A percentile compares a stretch with the other conserved stretches of the same genome.
Evolutionary conservation across 2,797 vertebrate species (phyloP).

Genomic region (Tympanoctomys barrerae): DNA sequence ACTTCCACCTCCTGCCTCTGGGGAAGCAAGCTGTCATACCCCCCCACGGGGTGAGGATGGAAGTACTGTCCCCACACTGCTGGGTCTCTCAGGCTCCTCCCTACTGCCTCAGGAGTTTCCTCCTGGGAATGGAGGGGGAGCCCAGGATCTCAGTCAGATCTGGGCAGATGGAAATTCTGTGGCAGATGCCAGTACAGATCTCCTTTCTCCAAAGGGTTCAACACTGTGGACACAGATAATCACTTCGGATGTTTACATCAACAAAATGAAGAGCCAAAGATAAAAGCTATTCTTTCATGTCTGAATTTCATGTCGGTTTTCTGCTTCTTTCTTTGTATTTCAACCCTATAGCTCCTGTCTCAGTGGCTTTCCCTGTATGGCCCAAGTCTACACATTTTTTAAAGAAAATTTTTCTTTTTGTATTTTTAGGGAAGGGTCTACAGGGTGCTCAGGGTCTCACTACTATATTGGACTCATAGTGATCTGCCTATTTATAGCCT

Average conservation of each 20-base stretch:
- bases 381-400: neutral
- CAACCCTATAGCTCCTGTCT: neutral
- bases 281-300: neutral
- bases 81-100: neutral
- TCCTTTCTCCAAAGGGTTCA: constrained; percentile 50
- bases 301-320: neutral
- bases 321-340: neutral
- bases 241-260: constrained; percentile 52
- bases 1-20: neutral
- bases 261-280: constrained; percentile 56
- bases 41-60: neutral
- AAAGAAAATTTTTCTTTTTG: no score
- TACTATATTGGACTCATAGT: no score
- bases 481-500: no score
- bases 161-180: neutral
- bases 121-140: neutral
- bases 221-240: constrained; percentile 14
- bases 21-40: neutral
- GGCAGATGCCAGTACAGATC: neutral
- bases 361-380: neutral
- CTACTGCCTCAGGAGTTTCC: neutral
- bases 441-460: no score
- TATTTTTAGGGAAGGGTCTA: no score
- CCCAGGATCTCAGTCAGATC: neutral
- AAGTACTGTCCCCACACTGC: neutral